These are phyloP conservation scores for Papilio polytes DNA, from an alignment of 1,140 invertebrate species.

Conservation along the genomic window DNA sequence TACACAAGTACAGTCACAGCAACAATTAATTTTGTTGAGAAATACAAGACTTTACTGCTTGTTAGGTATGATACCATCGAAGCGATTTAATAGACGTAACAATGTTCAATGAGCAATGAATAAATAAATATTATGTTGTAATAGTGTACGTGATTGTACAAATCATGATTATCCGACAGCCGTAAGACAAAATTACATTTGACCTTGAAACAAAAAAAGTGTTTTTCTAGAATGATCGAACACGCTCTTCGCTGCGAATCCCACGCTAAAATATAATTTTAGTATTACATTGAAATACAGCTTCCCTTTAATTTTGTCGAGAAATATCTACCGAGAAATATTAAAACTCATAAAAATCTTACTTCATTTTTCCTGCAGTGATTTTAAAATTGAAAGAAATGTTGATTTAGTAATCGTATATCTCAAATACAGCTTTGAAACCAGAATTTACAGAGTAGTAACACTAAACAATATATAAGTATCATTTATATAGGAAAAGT, in stretches of 20 bases:
- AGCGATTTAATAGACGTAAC: too few species aligned
- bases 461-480: too few species aligned
- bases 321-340: background rate
- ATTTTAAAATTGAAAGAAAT: too few species aligned
- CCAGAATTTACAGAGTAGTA: too few species aligned
- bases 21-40: background rate
- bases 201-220: background rate
- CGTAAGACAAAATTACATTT: background rate
- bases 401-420: too few species aligned
- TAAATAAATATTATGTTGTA: too few species aligned
- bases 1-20: background rate
- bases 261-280: slow-evolving; percentile 3
- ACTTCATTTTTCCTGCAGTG: too few species aligned
- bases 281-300: background rate
- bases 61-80: too few species aligned
- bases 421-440: too few species aligned
- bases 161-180: background rate
- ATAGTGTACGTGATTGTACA: background rate
- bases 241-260: background rate
- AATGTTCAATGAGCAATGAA: too few species aligned
- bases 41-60: background rate
- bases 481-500: too few species aligned
- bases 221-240: slow-evolving; percentile 4
- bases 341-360: background rate
- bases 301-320: background rate